phyloP scores from a whole-genome alignment of 2,888 invertebrate species.

The Gryllus longicercus region DNA sequence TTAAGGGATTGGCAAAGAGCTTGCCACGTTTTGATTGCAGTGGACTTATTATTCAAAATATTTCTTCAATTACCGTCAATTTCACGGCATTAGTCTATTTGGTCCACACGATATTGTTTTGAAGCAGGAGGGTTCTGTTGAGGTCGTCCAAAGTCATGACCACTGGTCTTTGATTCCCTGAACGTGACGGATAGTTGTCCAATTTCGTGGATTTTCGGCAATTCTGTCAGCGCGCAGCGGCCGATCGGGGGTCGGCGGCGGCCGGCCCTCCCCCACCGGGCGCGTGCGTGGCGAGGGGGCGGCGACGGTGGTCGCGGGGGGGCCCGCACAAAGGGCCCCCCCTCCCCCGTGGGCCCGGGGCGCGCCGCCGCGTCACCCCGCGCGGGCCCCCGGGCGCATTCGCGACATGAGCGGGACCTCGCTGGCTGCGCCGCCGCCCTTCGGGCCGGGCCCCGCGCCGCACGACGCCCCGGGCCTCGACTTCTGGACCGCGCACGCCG shows the following conservation, averaged over 20 bases:
- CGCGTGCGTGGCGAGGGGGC: not conserved
- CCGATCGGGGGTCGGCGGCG: not conserved
- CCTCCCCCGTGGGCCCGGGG: not conserved
- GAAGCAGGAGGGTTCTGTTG: too few relatives aligned
- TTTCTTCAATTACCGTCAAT: too few relatives aligned
- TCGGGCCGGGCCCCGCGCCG: not conserved
- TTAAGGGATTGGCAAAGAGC: too few relatives aligned
- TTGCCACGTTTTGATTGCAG: too few relatives aligned
- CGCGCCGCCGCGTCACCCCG: not conserved
- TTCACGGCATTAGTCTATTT: too few relatives aligned
- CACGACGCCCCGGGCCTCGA: not conserved
- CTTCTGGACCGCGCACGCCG: not conserved
- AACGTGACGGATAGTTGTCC: not conserved
- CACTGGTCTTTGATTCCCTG: too few relatives aligned
- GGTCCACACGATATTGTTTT: too few relatives aligned
- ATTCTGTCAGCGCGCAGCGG: not conserved
- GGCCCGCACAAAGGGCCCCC: not conserved
- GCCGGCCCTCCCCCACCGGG: not conserved
- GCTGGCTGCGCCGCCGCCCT: not conserved
- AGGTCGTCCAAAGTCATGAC: too few relatives aligned
- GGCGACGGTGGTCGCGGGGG: not conserved
- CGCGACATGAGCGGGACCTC: not conserved
- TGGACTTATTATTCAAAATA: too few relatives aligned
- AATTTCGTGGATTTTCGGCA: not conserved
- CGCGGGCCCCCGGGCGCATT: not conserved